These are phyloP conservation scores for Carpatolechia fugitivella DNA, from an alignment of 2,888 invertebrate genomes.

Conservation along the genomic window DNA sequence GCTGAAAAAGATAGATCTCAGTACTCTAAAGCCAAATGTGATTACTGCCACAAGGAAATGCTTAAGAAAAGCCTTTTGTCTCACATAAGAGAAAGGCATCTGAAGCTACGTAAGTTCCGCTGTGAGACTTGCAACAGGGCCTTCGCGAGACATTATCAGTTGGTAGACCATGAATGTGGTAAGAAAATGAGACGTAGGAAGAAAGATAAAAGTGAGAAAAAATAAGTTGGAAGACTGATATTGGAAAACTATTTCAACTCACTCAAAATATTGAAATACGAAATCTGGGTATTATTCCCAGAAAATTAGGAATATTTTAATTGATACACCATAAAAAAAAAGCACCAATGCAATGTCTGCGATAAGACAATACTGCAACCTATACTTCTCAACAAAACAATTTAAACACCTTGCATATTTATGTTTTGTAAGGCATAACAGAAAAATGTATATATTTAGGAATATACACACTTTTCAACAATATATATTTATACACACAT, in stretches of 20 bases:
- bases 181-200: constrained; percentile 25
- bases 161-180: constrained; percentile 49
- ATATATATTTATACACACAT: too few species aligned
- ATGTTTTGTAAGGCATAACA: too few species aligned
- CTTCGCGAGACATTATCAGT: constrained; percentile 51
- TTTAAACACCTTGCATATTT: too few species aligned
- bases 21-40: constrained; percentile 54
- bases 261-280: too few species aligned
- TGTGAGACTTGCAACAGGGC: constrained; percentile 40
- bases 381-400: too few species aligned
- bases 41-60: constrained; percentile 65
- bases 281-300: too few species aligned
- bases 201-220: constrained; percentile 8
- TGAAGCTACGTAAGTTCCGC: constrained; percentile 46
- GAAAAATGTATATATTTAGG: too few species aligned
- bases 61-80: constrained; percentile 55
- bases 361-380: constrained; percentile 41
- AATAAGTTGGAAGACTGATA: background rate
- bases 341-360: constrained; percentile 40
- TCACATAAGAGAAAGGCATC: constrained; percentile 57
- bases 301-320: too few species aligned
- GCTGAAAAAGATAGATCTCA: constrained; percentile 39
- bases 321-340: too few species aligned
- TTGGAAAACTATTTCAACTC: too few species aligned
- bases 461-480: too few species aligned